These are phyloP conservation scores for Imbricaverruca yamaguchii DNA, from an alignment of 2,888 invertebrate genomes.

Conservation along the genomic window DNA sequence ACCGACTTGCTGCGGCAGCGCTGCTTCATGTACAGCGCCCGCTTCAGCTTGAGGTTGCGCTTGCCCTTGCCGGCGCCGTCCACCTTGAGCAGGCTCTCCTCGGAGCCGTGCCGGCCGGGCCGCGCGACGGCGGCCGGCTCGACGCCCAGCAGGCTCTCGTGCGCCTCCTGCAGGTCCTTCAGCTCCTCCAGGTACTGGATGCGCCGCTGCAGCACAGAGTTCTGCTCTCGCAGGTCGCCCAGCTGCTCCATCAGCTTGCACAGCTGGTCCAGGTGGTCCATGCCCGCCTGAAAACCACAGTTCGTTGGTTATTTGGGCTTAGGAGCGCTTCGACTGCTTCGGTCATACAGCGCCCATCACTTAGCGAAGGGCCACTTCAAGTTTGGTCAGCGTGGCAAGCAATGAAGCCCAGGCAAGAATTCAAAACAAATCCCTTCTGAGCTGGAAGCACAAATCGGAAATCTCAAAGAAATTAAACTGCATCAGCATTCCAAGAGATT, in stretches of 20 bases:
- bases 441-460: too few relatives aligned
- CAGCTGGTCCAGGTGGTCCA: constrained; percentile 72
- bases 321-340: too few relatives aligned
- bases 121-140: constrained; percentile 24
- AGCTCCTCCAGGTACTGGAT: constrained; percentile 65
- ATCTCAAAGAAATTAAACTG: too few relatives aligned
- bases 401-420: too few relatives aligned
- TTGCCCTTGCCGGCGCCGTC: constrained; percentile 33
- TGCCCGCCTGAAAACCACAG: constrained; percentile 45
- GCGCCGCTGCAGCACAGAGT: constrained; percentile 57
- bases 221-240: constrained; percentile 61
- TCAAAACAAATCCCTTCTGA: too few relatives aligned
- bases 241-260: constrained; percentile 69
- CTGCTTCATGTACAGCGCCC: constrained; percentile 30
- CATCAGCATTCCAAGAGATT: too few relatives aligned
- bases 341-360: too few relatives aligned
- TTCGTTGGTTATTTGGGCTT: too few relatives aligned
- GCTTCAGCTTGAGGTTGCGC: constrained; percentile 28
- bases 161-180: constrained; percentile 55
- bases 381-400: too few relatives aligned
- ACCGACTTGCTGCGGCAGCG: constrained; percentile 61
- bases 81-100: constrained; percentile 50
- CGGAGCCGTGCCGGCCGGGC: constrained; percentile 46
- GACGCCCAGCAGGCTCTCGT: constrained; percentile 45
- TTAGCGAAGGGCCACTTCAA: too few relatives aligned